phyloP scores from a whole-genome alignment of 2,113 vertebrate species.

The Hippocampus zosterae region DNA sequence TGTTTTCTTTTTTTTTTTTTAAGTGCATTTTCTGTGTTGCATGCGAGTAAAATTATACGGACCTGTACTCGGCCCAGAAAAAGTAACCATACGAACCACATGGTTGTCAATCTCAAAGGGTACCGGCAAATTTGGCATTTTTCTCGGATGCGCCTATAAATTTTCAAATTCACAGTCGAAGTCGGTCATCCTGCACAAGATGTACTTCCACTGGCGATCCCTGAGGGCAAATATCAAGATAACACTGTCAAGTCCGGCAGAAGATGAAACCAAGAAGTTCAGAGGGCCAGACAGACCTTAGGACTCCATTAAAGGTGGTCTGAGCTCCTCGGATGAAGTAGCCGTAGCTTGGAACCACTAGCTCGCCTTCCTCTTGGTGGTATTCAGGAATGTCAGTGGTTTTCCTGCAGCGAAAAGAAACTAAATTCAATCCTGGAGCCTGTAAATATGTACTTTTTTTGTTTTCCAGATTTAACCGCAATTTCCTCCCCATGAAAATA shows the following conservation, averaged over 20 bases:
- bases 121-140: background rate
- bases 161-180: conserved; percentile 90
- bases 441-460: too few species aligned
- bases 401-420: conserved; percentile 70
- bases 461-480: too few species aligned
- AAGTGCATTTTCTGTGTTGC: background rate
- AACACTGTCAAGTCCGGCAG: conserved; percentile 23
- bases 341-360: conserved; percentile 85
- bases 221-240: conserved; percentile 66
- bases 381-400: conserved; percentile 84
- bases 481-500: too few species aligned
- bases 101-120: background rate
- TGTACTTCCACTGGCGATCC: conserved; percentile 98
- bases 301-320: conserved; percentile 90
- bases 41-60: conserved; percentile 24
- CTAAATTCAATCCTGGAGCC: background rate
- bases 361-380: conserved; percentile 86
- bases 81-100: background rate
- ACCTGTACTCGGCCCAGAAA: background rate
- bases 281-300: conserved; percentile 74
- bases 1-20: background rate
- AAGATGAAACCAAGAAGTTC: background rate
- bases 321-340: conserved; percentile 91
- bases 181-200: conserved; percentile 93
- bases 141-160: conserved; percentile 60